Evolutionary conservation across 2,113 vertebrate genomes (phyloP).

Genomic region (Melierax canorus): DNA sequence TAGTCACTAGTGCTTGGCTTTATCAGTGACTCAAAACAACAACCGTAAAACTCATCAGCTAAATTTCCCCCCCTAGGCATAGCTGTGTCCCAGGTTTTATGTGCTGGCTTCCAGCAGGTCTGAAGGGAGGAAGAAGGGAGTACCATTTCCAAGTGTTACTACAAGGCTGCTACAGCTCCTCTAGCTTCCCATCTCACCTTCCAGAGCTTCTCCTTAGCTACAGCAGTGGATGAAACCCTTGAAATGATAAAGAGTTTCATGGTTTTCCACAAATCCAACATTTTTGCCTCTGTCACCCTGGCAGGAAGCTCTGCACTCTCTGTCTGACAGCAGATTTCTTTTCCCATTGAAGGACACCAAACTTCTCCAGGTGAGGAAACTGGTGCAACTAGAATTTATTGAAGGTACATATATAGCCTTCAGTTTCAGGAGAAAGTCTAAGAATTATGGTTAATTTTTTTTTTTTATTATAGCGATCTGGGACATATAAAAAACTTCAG

Average conservation of each 20-base stretch:
- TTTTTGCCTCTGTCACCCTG: not conserved
- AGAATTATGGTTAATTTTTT: not conserved
- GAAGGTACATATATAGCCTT: not conserved
- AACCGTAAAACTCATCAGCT: not conserved
- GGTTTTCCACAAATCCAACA: not conserved
- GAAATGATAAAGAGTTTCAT: not conserved
- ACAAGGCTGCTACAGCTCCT: not conserved
- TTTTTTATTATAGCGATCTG: not conserved
- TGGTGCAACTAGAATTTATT: not conserved
- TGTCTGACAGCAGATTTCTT: not conserved
- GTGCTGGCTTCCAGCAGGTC: not conserved
- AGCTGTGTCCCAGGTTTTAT: not conserved
- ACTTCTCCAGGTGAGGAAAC: not conserved
- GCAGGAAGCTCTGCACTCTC: not conserved
- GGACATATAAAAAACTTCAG: not conserved
- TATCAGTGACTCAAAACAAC: slow-evolving; percentile 14
- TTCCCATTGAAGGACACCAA: not conserved
- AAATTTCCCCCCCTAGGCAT: not conserved
- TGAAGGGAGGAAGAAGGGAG: not conserved
- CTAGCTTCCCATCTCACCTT: not conserved
- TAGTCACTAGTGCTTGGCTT: not conserved
- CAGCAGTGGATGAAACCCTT: not conserved
- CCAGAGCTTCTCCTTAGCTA: not conserved
- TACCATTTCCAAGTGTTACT: not conserved
- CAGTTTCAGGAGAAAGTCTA: not conserved